A percentile compares a stretch with the other conserved stretches of the same genome.
phyloP scores from a whole-genome alignment of 1,140 invertebrate genomes.

The Bathynomus jamesi region DNA sequence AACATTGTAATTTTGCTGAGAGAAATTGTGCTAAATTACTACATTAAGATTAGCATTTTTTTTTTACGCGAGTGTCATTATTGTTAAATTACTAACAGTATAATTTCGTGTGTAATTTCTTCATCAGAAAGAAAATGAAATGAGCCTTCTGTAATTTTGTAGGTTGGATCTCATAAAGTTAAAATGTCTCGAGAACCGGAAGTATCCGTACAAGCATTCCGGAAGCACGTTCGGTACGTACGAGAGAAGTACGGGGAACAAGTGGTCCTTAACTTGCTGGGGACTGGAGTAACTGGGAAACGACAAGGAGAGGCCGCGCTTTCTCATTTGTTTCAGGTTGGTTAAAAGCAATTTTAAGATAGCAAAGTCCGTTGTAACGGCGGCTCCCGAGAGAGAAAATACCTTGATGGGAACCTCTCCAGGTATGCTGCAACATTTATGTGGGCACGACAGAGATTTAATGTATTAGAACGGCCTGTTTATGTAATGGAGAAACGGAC shows the following conservation, averaged over 20 bases:
- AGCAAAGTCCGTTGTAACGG: not conserved
- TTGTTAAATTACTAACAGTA: no score
- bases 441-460: not conserved
- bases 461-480: not conserved
- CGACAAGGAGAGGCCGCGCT: conserved; percentile 96
- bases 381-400: no score
- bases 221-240: conserved; percentile 78
- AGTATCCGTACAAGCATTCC: conserved; percentile 80
- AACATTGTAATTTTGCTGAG: no score
- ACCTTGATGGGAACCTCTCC: no score
- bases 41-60: no score
- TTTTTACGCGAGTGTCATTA: no score
- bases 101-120: no score
- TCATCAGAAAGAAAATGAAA: no score
- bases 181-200: conserved; percentile 92
- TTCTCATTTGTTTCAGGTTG: conserved; percentile 83
- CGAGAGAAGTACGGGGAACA: conserved; percentile 86
- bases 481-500: no score
- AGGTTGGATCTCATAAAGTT: conserved; percentile 97
- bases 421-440: no score
- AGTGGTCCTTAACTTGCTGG: conserved; percentile 80
- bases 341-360: no score
- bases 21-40: no score
- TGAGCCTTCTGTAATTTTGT: conserved; percentile 20
- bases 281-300: conserved; percentile 73